phyloP scores from a whole-genome alignment of 2,888 invertebrate genomes.

The Sarcophaga caerulescens region DNA sequence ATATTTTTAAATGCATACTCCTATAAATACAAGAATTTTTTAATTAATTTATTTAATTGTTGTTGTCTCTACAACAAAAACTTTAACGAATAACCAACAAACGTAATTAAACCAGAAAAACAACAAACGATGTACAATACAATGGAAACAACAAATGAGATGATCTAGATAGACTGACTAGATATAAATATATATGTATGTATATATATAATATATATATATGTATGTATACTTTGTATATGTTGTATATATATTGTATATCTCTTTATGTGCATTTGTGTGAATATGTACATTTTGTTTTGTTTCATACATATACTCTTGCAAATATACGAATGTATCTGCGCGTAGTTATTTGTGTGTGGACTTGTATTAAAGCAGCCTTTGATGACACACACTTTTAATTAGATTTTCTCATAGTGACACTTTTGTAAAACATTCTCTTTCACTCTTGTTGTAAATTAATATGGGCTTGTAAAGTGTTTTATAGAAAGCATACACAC shows the following conservation, averaged over 20 bases:
- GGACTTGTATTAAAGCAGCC: conserved; percentile 43
- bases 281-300: conserved; percentile 34
- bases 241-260: background rate
- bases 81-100: background rate
- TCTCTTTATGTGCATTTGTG: background rate
- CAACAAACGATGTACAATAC: background rate
- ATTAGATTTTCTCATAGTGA: conserved; percentile 63
- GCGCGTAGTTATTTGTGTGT: background rate
- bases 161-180: background rate
- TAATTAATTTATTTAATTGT: conserved; percentile 4
- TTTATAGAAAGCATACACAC: background rate
- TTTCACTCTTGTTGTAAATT: conserved; percentile 37
- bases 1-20: no score
- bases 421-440: conserved; percentile 55
- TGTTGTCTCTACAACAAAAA: background rate
- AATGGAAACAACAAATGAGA: background rate
- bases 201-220: background rate
- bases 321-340: no score
- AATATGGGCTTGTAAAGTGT: conserved; percentile 10
- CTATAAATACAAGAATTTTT: background rate
- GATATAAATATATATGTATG: background rate
- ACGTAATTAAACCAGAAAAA: conserved; percentile 13
- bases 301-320: background rate
- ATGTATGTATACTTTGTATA: background rate
- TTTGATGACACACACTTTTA: conserved; percentile 60